Base-by-base conservation (phyloP, 2,888 invertebrate genomes). In the Willowsia nigromaculata region DNA sequence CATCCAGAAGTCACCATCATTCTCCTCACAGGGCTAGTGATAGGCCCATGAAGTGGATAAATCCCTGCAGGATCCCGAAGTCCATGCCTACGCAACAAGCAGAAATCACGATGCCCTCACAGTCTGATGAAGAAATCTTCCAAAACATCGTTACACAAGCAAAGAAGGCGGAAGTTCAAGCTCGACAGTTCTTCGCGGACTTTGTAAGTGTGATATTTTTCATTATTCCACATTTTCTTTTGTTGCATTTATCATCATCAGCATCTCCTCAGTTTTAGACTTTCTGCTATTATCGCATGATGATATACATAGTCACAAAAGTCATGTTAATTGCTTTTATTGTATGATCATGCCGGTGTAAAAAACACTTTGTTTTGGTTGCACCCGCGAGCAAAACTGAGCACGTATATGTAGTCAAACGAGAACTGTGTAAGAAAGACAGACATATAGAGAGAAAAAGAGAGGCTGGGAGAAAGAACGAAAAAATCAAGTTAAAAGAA, bases 1-100 rank as follows among this genome's bases (percentile, higher is more conserved):
- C 81, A 18, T 90, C 86, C 50, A 90, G 90, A 30, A 78, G 88
- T 59, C 90, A 89, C 71, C 90, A 89, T 71, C 80, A 68, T 0
- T 90, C 91, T 68, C 91, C 91, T 47, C 88, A 90, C 27, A 90
- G 92, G 47, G 90, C 87, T 50, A 86, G 65, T 82, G 88, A 84
- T 27, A 82, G 91, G 59, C 91, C 92, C 11, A 90, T 90, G 78
- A 93, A 93, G 71, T 93, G 92, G 92, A 90, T 93, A n/a, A 93
- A 93, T 65, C 93, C 93, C 7, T 93, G 93, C 76, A 76, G 92
- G 50, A 92, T 93, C 47, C 91, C 92, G 1, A 71, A 84, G 9
- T 80, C 89, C 25, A 74, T 91, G 43, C 91, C 91, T 33, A 81
- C 91, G 40, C 87, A 90, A 71, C 85, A 90, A 18, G 59, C 88